Base-by-base conservation (phyloP, 2,888 invertebrate genomes). In the Metalampra italica region DNA sequence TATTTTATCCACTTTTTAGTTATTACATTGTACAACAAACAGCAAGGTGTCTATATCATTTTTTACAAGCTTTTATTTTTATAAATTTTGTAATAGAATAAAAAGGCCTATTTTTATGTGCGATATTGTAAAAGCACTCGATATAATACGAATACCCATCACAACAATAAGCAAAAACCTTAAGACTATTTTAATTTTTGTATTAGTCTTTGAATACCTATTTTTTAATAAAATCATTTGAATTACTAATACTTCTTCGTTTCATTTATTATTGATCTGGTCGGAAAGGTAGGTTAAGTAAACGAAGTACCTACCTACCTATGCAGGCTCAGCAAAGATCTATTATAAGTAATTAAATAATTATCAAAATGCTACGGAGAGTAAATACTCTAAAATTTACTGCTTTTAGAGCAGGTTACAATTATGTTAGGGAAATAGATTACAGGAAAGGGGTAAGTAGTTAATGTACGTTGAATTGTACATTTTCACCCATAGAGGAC, bases 221-320 rank as follows among this genome's bases (percentile, higher is more conserved):
- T 88, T 88, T 81, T 75, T 86, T 79, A 86, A 84, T 84, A 86
- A 86, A 87, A 85, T 79, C 75, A 84, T 71, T 74, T 78, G 75
- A 83, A 85, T 67, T 71, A 79, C 70, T 73, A 68, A 67, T 55
- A 52, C 40, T 43, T 32, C 11, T 50, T 41, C 47, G 15, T 78
- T 75, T 70, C 56, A 65, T 70, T 71, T 47, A 36, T 7, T 15
- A 34, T 11, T 11, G n/a, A n/a, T 34, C 34, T n/a, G n/a, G n/a
- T n/a, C 34, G 9, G 7, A 7, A 7, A 34, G 9, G 9, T 11
- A 11, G n/a, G n/a, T n/a, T n/a, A n/a, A n/a, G n/a, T n/a, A 34
- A 11, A 11, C 11, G 34, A 14, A 39, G 8, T 34, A 34, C 9
- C 11, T 5, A 34, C n/a, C n/a, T n/a, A n/a, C n/a, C n/a, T n/a